Evolutionary conservation across 2,797 vertebrate species (phyloP), one percentile per base, ranked within the genome.

Genomic region (Spinus pinus): DNA sequence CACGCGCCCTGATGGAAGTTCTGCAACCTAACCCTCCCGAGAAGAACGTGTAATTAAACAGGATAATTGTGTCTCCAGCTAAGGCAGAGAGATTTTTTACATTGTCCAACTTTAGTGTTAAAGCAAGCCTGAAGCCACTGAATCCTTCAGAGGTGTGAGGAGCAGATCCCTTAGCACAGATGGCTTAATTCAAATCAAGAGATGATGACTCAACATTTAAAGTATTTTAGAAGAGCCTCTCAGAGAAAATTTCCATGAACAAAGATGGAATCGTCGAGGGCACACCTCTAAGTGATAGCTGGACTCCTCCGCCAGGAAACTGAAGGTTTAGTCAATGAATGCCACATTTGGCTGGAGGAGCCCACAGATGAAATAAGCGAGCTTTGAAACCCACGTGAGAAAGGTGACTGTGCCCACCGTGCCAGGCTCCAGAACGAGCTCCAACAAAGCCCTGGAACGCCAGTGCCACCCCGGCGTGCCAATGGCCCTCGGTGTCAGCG

Each of bases 131-230:
- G 44, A 92, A 90, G 77, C 30, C 92, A 81, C 6, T 30, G 41
- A 88, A 44, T 23, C 74, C 88, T 65, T 37, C 41, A 9, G 90
- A 91, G 61, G 61, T 66, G 75, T 7, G 28, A 74, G 57, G 75
- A 94, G 78, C 86, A 87, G 49, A 69, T 23, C 91, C 83, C 61
- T 84, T 9, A 33, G 80, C 81, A 37, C 35, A 66, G 46, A n/a
- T 12, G 1, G 66, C 44, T 91, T 25, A 42, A 91, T 78, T 90
- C 86, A 94, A 77, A 93, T 35, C 57, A 42, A 88, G 79, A 89
- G 39, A 12, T 9, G 56, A 93, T 94, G 94, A 94, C 85, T 92
- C 83, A 90, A 95, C 56, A 93, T 24, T 23, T 12, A 9, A 94
- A 92, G 35, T 65, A 67, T 86, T 65, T 92, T 5, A 74, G 71